Conservation (phyloP, 1,140 invertebrate genomes). For the Ephestia elutella region DNA sequence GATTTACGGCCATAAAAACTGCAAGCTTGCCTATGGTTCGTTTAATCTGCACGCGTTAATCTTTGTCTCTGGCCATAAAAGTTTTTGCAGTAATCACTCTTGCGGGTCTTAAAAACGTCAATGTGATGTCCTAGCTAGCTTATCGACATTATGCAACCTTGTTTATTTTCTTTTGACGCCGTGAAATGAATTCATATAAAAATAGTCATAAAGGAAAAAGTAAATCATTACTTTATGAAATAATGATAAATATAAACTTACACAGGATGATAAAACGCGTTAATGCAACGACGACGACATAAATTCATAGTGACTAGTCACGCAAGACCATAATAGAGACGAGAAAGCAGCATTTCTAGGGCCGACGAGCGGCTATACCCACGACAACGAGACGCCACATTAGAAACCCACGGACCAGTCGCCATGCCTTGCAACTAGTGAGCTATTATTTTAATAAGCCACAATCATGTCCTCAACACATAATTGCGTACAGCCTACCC, state of each 20-base stretch:
- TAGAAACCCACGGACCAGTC: slow-evolving; percentile 38
- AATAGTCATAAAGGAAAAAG: no score
- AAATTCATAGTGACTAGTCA: background rate
- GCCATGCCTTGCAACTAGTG: slow-evolving; percentile 2
- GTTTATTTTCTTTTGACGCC: background rate
- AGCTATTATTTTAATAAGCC: slow-evolving; percentile 52
- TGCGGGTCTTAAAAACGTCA: background rate
- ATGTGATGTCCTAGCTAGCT: background rate
- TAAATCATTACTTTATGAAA: no score
- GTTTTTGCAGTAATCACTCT: background rate
- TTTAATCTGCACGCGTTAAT: background rate
- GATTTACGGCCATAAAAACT: background rate
- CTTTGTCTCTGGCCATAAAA: background rate
- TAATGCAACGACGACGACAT: background rate
- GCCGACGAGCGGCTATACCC: background rate
- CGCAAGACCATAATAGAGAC: background rate
- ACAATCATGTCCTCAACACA: slow-evolving; percentile 44
- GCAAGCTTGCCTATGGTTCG: background rate
- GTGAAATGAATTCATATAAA: no score
- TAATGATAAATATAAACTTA: no score
- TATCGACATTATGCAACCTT: background rate
- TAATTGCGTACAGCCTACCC: slow-evolving; percentile 28
- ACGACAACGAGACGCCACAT: slow-evolving; percentile 18
- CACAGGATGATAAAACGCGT: background rate
- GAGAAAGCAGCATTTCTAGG: background rate